These are phyloP conservation scores for Neogobius melanostomus DNA, from an alignment of 2,113 vertebrate genomes.

Conservation along the genomic window DNA sequence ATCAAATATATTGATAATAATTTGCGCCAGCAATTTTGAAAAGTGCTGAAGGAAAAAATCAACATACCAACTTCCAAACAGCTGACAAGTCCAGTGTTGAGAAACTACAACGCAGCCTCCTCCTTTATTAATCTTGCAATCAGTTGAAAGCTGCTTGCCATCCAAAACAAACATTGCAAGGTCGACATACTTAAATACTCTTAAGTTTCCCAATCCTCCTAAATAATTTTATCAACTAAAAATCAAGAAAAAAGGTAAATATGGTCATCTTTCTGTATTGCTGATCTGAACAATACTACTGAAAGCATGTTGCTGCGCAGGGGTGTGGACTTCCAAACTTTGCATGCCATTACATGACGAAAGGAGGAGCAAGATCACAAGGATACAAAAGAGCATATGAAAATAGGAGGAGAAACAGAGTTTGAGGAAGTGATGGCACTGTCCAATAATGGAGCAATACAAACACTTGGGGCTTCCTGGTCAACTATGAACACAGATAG, in stretches of 20 bases:
- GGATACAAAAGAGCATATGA: conserved; percentile 7
- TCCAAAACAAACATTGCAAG: conserved; percentile 6
- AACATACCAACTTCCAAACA: conserved; percentile 18
- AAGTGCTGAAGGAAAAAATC: background rate
- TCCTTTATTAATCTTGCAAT: conserved; percentile 33
- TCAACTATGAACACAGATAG: background rate
- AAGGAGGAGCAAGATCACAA: conserved; percentile 54
- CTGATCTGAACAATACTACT: conserved; percentile 26
- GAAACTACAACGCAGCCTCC: conserved; percentile 34
- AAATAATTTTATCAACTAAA: background rate
- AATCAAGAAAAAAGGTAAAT: background rate
- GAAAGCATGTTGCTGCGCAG: conserved; percentile 34
- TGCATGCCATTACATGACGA: conserved; percentile 72
- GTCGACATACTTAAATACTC: background rate
- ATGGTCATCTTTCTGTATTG: conserved; percentile 8
- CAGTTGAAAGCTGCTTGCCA: conserved; percentile 24
- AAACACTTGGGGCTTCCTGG: conserved; percentile 57
- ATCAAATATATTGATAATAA: background rate
- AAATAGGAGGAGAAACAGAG: conserved; percentile 19
- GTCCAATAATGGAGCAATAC: conserved; percentile 37
- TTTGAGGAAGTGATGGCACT: conserved; percentile 31
- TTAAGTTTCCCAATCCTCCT: background rate
- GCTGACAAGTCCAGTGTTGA: conserved; percentile 31
- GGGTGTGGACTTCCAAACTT: conserved; percentile 60
- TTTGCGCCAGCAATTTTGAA: background rate